phyloP scores from a whole-genome alignment of 2,888 invertebrate genomes.

The Sinotaia quadrata region DNA sequence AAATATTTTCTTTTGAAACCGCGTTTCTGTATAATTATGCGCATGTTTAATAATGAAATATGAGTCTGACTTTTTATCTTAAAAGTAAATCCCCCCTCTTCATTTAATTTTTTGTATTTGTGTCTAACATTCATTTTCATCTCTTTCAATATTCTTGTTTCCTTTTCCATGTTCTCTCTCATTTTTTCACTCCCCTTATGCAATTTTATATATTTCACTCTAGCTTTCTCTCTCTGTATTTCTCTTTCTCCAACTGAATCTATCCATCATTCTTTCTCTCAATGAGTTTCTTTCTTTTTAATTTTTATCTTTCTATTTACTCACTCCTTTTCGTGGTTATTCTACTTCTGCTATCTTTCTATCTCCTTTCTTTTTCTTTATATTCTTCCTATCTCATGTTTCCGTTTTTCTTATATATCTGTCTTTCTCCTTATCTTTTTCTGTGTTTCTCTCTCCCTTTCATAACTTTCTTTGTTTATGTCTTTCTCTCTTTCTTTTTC shows the following conservation, averaged over 20 bases:
- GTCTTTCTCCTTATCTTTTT: not conserved
- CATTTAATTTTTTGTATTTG: too few species aligned
- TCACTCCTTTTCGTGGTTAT: not conserved
- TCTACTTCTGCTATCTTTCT: too few species aligned
- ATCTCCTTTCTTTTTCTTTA: not conserved
- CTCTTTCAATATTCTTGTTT: too few species aligned
- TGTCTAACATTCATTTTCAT: too few species aligned
- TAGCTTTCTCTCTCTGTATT: not conserved
- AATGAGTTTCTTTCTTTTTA: not conserved
- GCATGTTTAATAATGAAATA: too few species aligned
- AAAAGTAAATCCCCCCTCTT: too few species aligned
- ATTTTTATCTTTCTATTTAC: not conserved
- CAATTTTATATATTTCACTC: too few species aligned
- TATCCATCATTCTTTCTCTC: not conserved
- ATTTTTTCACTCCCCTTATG: too few species aligned
- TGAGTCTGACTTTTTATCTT: too few species aligned
- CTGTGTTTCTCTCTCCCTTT: not conserved
- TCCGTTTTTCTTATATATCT: not conserved
- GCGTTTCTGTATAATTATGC: too few species aligned
- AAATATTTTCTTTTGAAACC: too few species aligned
- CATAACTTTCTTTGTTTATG: not conserved
- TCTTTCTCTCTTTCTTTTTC: not conserved
- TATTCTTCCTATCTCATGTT: not conserved
- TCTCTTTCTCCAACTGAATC: not conserved
- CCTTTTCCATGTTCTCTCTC: too few species aligned